Percentiles rank a stretch among this genome's conserved stretches.
These are phyloP conservation scores for Clitarchus hookeri DNA, from an alignment of 2,888 invertebrate species.

Conservation along the genomic window DNA sequence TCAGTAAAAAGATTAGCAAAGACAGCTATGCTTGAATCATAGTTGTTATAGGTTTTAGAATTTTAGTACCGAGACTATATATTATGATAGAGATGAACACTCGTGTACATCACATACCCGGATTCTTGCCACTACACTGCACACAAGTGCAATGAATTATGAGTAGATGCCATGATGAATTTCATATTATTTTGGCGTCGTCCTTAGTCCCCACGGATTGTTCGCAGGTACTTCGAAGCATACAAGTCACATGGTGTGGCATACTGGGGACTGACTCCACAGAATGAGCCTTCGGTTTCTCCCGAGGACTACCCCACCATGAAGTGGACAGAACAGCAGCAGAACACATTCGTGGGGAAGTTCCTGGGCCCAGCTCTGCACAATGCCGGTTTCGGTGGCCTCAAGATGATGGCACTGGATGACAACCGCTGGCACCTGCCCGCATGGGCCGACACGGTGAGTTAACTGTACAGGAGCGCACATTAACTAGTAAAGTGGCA, in stretches of 20 bases:
- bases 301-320: constrained; percentile 56
- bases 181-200: no score
- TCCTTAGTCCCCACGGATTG: background rate
- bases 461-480: background rate
- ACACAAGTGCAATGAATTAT: no score
- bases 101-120: no score
- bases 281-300: constrained; percentile 59
- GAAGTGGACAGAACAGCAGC: constrained; percentile 57
- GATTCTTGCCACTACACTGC: no score
- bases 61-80: no score
- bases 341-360: constrained; percentile 55
- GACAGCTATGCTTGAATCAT: no score
- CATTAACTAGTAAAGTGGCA: no score
- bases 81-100: no score
- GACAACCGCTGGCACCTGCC: constrained; percentile 52
- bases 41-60: no score
- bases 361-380: constrained; percentile 57
- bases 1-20: no score
- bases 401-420: constrained; percentile 59
- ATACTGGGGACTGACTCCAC: constrained; percentile 58
- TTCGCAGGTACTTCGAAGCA: background rate
- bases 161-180: no score
- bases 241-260: background rate
- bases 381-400: constrained; percentile 50
- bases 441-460: constrained; percentile 19